These are phyloP conservation scores for Noctua janthina DNA, from an alignment of 2,888 invertebrate species.

Conservation along the genomic window DNA sequence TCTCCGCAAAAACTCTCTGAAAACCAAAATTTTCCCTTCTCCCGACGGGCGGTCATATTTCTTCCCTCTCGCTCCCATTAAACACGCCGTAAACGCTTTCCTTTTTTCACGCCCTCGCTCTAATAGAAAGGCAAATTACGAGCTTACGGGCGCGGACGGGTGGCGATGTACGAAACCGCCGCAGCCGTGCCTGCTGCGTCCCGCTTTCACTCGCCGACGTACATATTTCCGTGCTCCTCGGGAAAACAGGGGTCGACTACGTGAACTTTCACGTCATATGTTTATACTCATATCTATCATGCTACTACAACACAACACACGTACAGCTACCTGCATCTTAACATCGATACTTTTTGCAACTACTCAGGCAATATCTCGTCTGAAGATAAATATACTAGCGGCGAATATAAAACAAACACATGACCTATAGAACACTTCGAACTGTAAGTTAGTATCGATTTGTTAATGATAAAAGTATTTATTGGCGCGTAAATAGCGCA, in stretches of 20 bases:
- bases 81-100: constrained; percentile 91
- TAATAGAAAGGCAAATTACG: constrained; percentile 91
- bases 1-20: constrained; percentile 89
- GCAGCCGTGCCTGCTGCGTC: constrained; percentile 81
- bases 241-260: constrained; percentile 86
- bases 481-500: constrained; percentile 12
- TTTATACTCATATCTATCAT: constrained; percentile 77
- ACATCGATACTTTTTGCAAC: constrained; percentile 48
- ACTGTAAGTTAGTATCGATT: constrained; percentile 2
- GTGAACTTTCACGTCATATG: constrained; percentile 88
- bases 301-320: constrained; percentile 57
- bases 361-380: constrained; percentile 23
- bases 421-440: constrained; percentile 16
- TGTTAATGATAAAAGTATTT: constrained; percentile 25
- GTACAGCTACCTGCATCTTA: constrained; percentile 35
- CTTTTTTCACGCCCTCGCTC: constrained; percentile 91
- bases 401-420: constrained; percentile 9
- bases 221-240: constrained; percentile 81
- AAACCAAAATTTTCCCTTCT: constrained; percentile 90
- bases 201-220: constrained; percentile 79
- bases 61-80: constrained; percentile 90
- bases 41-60: constrained; percentile 89
- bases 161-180: constrained; percentile 90
- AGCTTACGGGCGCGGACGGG: constrained; percentile 91
- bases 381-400: constrained; percentile 8